Evolutionary conservation across 2,888 invertebrate genomes (phyloP).

Genomic region (Aricia artaxerxes): DNA sequence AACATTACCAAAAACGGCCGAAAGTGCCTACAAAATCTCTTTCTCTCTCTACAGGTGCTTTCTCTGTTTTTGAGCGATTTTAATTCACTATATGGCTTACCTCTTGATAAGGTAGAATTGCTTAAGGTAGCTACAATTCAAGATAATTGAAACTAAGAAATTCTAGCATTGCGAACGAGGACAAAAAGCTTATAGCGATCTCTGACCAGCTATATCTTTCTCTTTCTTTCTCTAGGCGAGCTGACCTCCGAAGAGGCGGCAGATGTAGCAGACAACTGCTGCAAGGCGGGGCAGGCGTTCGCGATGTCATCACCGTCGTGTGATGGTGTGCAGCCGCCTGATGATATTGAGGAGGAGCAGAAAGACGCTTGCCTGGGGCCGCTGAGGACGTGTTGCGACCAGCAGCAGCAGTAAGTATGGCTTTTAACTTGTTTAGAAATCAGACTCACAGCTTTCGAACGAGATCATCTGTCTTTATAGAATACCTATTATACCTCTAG

Average conservation of each 20-base stretch:
- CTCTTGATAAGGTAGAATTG: too few species aligned
- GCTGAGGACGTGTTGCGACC: constrained; percentile 53
- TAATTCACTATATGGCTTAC: too few species aligned
- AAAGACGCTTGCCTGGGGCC: constrained; percentile 50
- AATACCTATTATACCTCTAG: too few species aligned
- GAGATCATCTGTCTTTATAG: too few species aligned
- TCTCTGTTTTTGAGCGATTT: too few species aligned
- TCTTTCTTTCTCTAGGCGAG: constrained; percentile 43
- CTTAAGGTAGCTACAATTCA: too few species aligned
- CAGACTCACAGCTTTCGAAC: too few species aligned
- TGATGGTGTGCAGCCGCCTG: constrained; percentile 48
- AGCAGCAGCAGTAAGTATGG: constrained; percentile 56
- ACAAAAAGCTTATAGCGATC: too few species aligned
- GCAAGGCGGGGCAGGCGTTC: constrained; percentile 52
- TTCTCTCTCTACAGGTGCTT: too few species aligned
- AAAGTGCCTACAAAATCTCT: too few species aligned
- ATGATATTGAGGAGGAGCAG: constrained; percentile 55
- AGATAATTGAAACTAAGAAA: too few species aligned
- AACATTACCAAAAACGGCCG: too few species aligned
- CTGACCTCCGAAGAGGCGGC: constrained; percentile 54
- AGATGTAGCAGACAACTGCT: constrained; percentile 58
- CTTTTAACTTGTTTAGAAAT: neutral
- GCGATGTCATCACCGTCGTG: constrained; percentile 50
- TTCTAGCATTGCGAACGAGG: neutral
- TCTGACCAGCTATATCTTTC: neutral